Conservation (phyloP, 2,888 invertebrate genomes). For the Pyralis farinalis region DNA sequence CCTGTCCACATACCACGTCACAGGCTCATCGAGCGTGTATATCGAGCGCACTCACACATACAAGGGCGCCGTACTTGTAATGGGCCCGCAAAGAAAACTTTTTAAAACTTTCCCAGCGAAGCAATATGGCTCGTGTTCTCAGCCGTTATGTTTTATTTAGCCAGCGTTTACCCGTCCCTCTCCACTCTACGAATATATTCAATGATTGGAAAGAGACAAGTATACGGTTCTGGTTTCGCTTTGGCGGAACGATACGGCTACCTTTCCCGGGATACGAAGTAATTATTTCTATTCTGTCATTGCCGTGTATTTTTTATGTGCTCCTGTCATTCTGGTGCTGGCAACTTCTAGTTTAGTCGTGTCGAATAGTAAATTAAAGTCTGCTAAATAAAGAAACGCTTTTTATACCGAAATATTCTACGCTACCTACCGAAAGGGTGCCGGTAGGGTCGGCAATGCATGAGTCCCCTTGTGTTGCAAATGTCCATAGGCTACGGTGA, state of each 20-base stretch:
- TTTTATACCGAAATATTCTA: too few relatives aligned
- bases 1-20: constrained; percentile 26
- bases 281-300: constrained; percentile 81
- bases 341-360: constrained; percentile 1
- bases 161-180: constrained; percentile 61
- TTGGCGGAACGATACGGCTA: constrained; percentile 49
- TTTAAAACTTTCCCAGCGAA: constrained; percentile 81
- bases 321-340: constrained; percentile 51
- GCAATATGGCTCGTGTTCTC: constrained; percentile 82
- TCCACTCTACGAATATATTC: constrained; percentile 36
- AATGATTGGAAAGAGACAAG: constrained; percentile 42
- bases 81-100: constrained; percentile 82
- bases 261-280: constrained; percentile 79
- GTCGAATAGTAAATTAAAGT: background rate
- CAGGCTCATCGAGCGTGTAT: constrained; percentile 64
- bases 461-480: too few relatives aligned
- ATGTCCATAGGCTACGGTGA: too few relatives aligned
- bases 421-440: too few relatives aligned
- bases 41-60: constrained; percentile 65
- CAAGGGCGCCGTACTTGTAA: constrained; percentile 70
- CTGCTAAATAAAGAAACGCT: too few relatives aligned
- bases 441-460: too few relatives aligned
- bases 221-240: constrained; percentile 41
- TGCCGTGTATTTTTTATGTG: constrained; percentile 77
- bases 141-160: constrained; percentile 80